Evolutionary conservation across 2,888 invertebrate genomes (phyloP).

Genomic region (Coenonympha glycerion): DNA sequence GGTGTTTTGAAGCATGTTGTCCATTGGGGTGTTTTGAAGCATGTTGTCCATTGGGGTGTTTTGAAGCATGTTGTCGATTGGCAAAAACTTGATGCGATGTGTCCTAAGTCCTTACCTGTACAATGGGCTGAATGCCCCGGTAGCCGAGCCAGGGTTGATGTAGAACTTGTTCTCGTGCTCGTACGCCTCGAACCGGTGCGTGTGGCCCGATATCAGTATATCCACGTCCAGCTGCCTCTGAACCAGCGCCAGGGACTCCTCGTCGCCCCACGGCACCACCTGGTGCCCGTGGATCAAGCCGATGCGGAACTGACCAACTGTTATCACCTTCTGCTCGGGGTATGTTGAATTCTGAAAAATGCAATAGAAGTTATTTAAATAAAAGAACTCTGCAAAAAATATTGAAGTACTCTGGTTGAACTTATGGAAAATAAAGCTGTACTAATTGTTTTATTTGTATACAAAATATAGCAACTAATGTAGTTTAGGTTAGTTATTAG

Average conservation of each 20-base stretch:
- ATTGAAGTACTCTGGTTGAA: too few relatives aligned
- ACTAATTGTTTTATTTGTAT: too few relatives aligned
- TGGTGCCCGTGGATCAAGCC: slow-evolving; percentile 98
- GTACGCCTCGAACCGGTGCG: slow-evolving; percentile 98
- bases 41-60: too few relatives aligned
- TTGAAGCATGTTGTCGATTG: too few relatives aligned
- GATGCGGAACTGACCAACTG: slow-evolving; percentile 98
- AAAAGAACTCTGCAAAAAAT: not conserved
- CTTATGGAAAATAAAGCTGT: too few relatives aligned
- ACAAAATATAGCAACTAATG: too few relatives aligned
- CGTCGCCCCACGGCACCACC: slow-evolving; percentile 98
- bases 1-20: too few relatives aligned
- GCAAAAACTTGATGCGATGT: not conserved
- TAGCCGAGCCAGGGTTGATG: slow-evolving; percentile 99
- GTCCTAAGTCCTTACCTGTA: slow-evolving; percentile 80
- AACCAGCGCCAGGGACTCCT: slow-evolving; percentile 92
- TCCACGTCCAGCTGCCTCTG: slow-evolving; percentile 99
- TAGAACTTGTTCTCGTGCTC: slow-evolving; percentile 99
- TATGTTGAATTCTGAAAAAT: slow-evolving; percentile 86
- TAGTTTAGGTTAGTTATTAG: too few relatives aligned
- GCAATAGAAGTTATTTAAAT: not conserved
- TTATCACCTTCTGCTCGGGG: slow-evolving; percentile 99
- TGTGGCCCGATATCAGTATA: slow-evolving; percentile 98
- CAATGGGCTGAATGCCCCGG: slow-evolving; percentile 96
- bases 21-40: too few relatives aligned